phyloP scores from a whole-genome alignment of 30 jellyfish, hydroid and myxozoan genomes.

The Aurelia aurita complex sp. Pacific region DNA sequence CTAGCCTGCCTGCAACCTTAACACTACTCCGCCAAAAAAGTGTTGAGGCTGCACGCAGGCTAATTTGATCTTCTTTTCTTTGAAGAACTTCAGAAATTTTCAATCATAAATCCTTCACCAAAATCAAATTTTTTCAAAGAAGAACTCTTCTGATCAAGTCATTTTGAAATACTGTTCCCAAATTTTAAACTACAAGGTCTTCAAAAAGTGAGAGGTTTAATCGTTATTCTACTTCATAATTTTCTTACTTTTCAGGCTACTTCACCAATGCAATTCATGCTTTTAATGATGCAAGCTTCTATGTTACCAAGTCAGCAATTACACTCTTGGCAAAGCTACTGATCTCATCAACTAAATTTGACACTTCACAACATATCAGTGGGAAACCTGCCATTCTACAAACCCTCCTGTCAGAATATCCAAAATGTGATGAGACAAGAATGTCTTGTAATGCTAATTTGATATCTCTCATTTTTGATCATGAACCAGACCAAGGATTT shows the following conservation, averaged over 20 bases:
- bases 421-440: background rate
- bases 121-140: no score
- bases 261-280: slow-evolving; percentile 12
- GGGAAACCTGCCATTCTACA: background rate
- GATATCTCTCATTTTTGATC: slow-evolving; percentile 9
- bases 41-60: no score
- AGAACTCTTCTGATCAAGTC: no score
- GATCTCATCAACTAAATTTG: background rate
- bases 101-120: no score
- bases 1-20: no score
- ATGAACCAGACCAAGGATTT: background rate
- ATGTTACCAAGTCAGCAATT: slow-evolving; percentile 41
- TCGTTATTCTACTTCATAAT: background rate
- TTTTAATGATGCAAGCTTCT: slow-evolving; percentile 43
- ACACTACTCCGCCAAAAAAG: no score
- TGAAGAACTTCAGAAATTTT: no score
- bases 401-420: background rate
- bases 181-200: no score
- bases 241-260: background rate
- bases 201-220: no score
- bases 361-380: background rate
- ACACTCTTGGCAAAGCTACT: slow-evolving; percentile 14
- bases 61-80: no score
- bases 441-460: background rate
- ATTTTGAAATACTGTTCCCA: no score